These are phyloP conservation scores for Aquatica leii DNA, from an alignment of 2,888 invertebrate species.

Conservation along the genomic window DNA sequence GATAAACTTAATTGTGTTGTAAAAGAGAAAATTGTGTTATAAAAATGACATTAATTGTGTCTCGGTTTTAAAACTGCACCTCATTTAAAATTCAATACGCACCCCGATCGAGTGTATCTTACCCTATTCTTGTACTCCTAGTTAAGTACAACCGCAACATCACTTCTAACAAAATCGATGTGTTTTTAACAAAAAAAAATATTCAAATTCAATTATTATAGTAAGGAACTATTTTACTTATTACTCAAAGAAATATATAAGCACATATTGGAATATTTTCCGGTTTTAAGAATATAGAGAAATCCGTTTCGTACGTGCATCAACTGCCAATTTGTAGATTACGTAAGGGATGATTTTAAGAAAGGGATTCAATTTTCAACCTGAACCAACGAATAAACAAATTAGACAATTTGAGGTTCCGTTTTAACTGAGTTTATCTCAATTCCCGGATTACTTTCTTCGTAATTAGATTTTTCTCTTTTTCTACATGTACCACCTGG, in stretches of 20 bases:
- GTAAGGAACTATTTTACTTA: no score
- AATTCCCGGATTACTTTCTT: conserved; percentile 49
- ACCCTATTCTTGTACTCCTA: conserved; percentile 27
- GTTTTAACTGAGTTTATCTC: conserved; percentile 50
- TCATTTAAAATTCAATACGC: conserved; percentile 36
- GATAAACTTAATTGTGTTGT: conserved; percentile 22
- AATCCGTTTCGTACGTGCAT: conserved; percentile 31
- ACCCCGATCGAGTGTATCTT: conserved; percentile 30
- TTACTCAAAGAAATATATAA: conserved; percentile 1
- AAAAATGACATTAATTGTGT: conserved; percentile 34
- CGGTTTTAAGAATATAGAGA: conserved; percentile 20
- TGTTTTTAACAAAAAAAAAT: conserved; percentile 18
- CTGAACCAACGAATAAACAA: conserved; percentile 46
- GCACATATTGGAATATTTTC: conserved; percentile 20
- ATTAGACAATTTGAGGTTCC: conserved; percentile 51
- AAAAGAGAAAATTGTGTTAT: conserved; percentile 31
- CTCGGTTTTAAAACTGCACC: conserved; percentile 27
- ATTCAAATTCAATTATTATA: no score
- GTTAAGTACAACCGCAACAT: conserved; percentile 22
- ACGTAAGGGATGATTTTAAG: conserved; percentile 20
- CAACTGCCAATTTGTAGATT: conserved; percentile 29
- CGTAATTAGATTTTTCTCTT: conserved; percentile 47
- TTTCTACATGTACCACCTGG: conserved; percentile 34
- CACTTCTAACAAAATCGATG: conserved; percentile 26
- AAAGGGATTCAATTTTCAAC: conserved; percentile 33